These are phyloP conservation scores for Allygus modestus DNA, from an alignment of 2,888 invertebrate species.

Conservation along the genomic window DNA sequence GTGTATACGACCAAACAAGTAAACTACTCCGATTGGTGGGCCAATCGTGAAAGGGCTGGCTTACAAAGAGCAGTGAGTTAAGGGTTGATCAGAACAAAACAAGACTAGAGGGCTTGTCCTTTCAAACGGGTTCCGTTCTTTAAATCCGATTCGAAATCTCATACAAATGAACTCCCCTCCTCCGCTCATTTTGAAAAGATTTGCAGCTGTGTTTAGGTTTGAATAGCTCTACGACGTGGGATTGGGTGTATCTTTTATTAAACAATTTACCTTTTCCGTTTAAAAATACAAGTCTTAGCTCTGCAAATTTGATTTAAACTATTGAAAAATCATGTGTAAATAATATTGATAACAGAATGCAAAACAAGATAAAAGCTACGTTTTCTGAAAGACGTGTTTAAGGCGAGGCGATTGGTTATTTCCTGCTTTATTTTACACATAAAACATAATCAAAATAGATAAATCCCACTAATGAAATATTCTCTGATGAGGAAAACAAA, in stretches of 20 bases:
- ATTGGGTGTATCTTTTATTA: conserved; percentile 18
- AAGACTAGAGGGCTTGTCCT: conserved; percentile 27
- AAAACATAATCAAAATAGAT: too few species aligned
- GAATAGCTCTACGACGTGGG: not conserved
- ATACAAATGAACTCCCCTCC: conserved; percentile 35
- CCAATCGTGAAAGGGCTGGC: conserved; percentile 51
- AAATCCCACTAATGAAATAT: too few species aligned
- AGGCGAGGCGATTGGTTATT: too few species aligned
- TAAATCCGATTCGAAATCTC: conserved; percentile 56
- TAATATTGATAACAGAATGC: too few species aligned
- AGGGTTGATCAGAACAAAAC: conserved; percentile 48
- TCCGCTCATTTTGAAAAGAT: conserved; percentile 24
- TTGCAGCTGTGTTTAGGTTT: conserved; percentile 54
- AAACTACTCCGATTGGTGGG: conserved; percentile 10
- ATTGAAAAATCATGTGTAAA: too few species aligned
- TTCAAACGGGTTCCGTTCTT: conserved; percentile 54
- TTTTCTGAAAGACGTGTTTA: too few species aligned
- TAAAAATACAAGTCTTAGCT: not conserved
- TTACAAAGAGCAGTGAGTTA: conserved; percentile 50
- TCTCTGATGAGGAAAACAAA: too few species aligned
- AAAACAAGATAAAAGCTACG: too few species aligned
- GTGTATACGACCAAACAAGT: conserved; percentile 28
- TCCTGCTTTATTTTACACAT: too few species aligned
- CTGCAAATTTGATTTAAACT: too few species aligned
- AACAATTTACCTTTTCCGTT: conserved; percentile 31